These are phyloP conservation scores for Eugnorisma glareosa DNA, from an alignment of 2,888 invertebrate species.

Conservation along the genomic window DNA sequence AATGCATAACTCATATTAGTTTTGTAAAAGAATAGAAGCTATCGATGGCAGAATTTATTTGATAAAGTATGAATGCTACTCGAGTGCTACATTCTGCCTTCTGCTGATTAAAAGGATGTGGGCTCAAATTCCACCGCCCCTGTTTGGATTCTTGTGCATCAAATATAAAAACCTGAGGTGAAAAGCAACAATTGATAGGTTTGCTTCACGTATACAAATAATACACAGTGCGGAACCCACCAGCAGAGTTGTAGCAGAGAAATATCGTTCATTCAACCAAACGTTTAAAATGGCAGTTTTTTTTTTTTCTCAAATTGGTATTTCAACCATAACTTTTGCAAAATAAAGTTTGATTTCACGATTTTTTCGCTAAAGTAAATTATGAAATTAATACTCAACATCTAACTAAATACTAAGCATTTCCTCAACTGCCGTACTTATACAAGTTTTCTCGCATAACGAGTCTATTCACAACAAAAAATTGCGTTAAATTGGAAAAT, in stretches of 20 bases:
- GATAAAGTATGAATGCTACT: neutral
- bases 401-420: constrained; percentile 27
- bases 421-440: constrained; percentile 18
- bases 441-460: constrained; percentile 63
- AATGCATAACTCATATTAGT: constrained; percentile 21
- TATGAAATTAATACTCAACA: constrained; percentile 21
- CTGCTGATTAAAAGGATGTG: neutral
- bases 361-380: neutral
- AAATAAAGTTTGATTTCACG: neutral
- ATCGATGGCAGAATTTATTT: neutral
- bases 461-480: constrained; percentile 72
- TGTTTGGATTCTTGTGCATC: neutral
- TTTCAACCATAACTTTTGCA: neutral
- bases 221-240: neutral
- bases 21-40: neutral
- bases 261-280: neutral
- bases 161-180: neutral
- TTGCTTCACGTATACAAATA: neutral
- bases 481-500: constrained; percentile 73
- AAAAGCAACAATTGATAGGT: neutral
- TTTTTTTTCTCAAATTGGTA: neutral
- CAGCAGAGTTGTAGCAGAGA: neutral
- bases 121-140: neutral
- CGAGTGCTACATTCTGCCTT: neutral
- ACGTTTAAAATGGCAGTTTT: neutral